These are phyloP conservation scores for Anthopleura sola DNA, from an alignment of 64 coral and sea anemone species.

Conservation along the genomic window DNA sequence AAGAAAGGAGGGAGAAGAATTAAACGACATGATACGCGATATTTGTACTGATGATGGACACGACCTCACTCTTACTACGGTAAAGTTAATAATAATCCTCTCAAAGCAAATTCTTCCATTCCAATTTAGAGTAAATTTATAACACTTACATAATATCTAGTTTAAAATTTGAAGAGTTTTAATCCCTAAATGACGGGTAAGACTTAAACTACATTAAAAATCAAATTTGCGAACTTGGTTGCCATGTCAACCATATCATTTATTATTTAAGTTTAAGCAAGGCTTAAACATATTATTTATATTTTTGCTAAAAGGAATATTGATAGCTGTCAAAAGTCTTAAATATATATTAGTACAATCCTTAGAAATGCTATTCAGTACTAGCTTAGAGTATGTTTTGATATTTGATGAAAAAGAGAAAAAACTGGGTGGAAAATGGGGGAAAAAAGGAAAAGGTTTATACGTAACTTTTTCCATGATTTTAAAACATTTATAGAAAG, in stretches of 20 bases:
- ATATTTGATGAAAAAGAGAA: neutral
- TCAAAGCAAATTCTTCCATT: neutral
- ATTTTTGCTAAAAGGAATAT: no score
- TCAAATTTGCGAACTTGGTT: neutral
- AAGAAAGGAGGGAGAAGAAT: constrained; percentile 65
- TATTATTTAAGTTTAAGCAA: neutral
- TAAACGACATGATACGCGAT: constrained; percentile 85
- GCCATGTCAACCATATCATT: neutral
- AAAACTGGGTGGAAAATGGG: neutral
- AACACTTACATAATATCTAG: constrained; percentile 1
- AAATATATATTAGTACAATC: neutral
- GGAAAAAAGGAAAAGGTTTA: no score
- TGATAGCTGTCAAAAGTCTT: constrained; percentile 1
- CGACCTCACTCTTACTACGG: neutral
- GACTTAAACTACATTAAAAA: neutral
- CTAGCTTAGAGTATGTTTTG: neutral
- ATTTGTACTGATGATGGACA: constrained; percentile 81
- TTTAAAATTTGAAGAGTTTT: neutral
- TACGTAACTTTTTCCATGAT: no score
- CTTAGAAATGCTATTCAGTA: neutral
- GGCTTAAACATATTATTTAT: neutral
- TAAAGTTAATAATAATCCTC: neutral
- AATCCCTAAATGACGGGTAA: neutral
- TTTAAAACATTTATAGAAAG: no score
- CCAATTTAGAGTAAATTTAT: neutral